phyloP scores from a whole-genome alignment of 2,797 vertebrate genomes.

The Oophaga sylvatica region DNA sequence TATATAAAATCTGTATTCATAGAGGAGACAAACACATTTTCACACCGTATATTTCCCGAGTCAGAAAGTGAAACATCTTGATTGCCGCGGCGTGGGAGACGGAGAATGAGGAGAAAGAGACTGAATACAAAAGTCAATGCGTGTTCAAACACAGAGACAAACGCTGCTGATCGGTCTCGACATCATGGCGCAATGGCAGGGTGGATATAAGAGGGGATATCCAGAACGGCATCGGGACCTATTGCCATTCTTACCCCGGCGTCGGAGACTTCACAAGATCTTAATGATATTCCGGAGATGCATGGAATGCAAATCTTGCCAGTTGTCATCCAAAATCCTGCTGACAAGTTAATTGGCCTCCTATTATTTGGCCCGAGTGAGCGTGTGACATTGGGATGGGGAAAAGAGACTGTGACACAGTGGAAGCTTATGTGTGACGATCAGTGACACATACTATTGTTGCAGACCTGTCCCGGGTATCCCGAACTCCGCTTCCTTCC shows the following conservation, averaged over 20 bases:
- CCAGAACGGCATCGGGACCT: background rate
- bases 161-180: background rate
- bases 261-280: background rate
- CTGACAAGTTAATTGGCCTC: background rate
- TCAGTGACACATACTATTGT: background rate
- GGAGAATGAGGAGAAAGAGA: background rate
- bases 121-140: slow-evolving; percentile 18
- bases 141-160: background rate
- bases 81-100: slow-evolving; percentile 1
- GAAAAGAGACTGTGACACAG: background rate
- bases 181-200: slow-evolving; percentile 1
- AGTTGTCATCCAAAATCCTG: background rate
- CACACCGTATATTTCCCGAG: background rate
- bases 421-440: background rate
- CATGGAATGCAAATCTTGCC: background rate
- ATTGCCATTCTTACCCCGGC: no score
- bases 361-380: background rate
- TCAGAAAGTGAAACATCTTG: slow-evolving; percentile 19
- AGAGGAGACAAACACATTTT: slow-evolving; percentile 1
- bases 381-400: background rate
- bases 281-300: background rate
- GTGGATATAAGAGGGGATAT: background rate
- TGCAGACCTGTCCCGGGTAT: no score
- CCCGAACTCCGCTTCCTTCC: no score
- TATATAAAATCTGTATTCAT: slow-evolving; percentile 23